Evolutionary conservation across 1,140 invertebrate genomes (phyloP).

Genomic region (Pseudomyrmex cubaensis): DNA sequence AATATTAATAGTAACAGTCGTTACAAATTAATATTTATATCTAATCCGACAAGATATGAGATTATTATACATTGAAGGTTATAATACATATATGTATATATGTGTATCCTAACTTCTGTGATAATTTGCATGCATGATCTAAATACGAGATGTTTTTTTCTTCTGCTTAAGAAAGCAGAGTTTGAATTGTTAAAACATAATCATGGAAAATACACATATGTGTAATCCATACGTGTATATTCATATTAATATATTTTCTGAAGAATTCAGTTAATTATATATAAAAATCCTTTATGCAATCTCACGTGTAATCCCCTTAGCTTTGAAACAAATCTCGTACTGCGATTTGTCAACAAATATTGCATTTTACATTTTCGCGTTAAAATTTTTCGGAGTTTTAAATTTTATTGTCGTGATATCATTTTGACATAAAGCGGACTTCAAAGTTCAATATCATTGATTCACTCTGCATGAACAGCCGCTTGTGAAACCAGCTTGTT

Average conservation of each 20-base stretch:
- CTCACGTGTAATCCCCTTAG: not conserved
- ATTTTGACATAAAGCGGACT: not conserved
- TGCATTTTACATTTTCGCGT: too few species aligned
- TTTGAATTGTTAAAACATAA: slow-evolving; percentile 24
- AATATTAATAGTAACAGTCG: slow-evolving; percentile 2
- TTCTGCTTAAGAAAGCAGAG: slow-evolving; percentile 36
- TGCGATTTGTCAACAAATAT: too few species aligned
- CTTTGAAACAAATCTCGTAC: not conserved
- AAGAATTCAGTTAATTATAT: not conserved
- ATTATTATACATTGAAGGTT: not conserved
- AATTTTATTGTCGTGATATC: not conserved
- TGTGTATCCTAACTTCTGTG: slow-evolving; percentile 34
- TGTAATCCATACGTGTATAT: not conserved
- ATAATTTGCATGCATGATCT: slow-evolving; percentile 53
- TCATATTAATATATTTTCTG: not conserved
- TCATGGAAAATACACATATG: not conserved
- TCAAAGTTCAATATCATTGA: slow-evolving; percentile 6
- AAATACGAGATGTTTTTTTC: slow-evolving; percentile 15
- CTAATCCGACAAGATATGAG: slow-evolving; percentile 38
- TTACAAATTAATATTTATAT: slow-evolving; percentile 42
- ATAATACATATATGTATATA: not conserved
- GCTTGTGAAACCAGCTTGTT: not conserved
- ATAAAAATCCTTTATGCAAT: slow-evolving; percentile 4
- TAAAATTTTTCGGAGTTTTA: not conserved
- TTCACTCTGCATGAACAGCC: not conserved